phyloP scores from a whole-genome alignment of 2,888 invertebrate species.

The Ormyrus rosae region DNA sequence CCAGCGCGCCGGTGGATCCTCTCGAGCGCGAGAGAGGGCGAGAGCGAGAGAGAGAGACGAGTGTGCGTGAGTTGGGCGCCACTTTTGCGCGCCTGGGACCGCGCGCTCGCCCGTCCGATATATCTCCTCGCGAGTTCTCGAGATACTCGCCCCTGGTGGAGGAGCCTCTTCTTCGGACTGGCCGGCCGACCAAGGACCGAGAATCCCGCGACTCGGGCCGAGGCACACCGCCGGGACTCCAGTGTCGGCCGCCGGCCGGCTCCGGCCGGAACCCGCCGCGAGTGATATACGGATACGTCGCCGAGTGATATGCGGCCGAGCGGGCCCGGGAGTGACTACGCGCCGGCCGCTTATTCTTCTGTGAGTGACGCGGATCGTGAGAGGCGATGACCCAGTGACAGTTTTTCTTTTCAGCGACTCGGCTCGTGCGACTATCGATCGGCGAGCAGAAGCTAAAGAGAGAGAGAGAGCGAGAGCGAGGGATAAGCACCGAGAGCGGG shows the following conservation, averaged over 20 bases:
- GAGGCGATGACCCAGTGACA: neutral
- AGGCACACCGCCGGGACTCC: neutral
- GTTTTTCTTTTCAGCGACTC: neutral
- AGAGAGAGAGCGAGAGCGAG: neutral
- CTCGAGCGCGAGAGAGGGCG: conserved; percentile 38
- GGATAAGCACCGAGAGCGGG: neutral
- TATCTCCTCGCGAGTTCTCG: conserved; percentile 15
- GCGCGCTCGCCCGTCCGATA: conserved; percentile 9
- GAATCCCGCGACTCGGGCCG: neutral
- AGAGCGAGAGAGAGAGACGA: conserved; percentile 36
- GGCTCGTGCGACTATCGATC: no score
- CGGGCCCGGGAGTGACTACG: neutral
- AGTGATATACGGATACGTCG: conserved; percentile 21
- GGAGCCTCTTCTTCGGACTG: neutral
- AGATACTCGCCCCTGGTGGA: conserved; percentile 58
- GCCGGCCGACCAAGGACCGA: neutral
- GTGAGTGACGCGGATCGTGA: conserved; percentile 6
- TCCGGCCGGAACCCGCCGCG: conserved; percentile 66
- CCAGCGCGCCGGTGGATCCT: conserved; percentile 22
- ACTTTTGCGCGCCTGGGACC: conserved; percentile 20
- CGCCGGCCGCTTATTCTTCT: neutral
- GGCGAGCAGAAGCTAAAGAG: no score
- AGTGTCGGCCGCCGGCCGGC: conserved; percentile 75
- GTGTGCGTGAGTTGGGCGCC: neutral
- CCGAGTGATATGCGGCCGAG: conserved; percentile 12